Base-by-base conservation (phyloP, 2,888 invertebrate genomes). In the Siphlonurus alternatus region DNA sequence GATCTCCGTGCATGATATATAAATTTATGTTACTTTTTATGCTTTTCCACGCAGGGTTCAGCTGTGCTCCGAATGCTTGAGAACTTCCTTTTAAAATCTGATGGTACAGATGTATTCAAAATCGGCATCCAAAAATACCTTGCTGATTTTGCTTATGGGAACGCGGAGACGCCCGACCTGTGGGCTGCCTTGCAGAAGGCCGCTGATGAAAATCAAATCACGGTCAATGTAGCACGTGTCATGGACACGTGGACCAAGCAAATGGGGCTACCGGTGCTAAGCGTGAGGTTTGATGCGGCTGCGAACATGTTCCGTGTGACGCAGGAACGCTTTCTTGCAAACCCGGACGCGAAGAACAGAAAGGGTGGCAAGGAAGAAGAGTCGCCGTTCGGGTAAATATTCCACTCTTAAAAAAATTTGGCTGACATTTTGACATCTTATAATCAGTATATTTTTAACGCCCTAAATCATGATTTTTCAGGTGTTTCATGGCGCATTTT, bases 161-260 rank as follows among this genome's bases (percentile, higher is more conserved):
- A 91, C 73, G 93, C 94, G 0, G 81, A 86, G 64, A 94, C 93
- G 0, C 80, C 84, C 64, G 86, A 94, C 73, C 79, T 93, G 59
- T 83, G 91, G 71, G 76, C 80, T 1, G 83, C 83, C 59, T 75
- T 93, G 23, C 83, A 85, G 70, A 76, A 77, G 0, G 76, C 81
- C 64, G 80, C 82, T 63, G 19, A 60, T 7, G n/a, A 56, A 5
- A 20, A 10, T 7, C 7, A 56, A 56, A 10, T 20, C 19, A 56
- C 19, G n/a, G 56, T 56, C 19, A 22, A 56, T n/a, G 56, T 56
- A 22, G 22, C 56, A n/a, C n/a, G 56, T 54, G 82, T 90, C 66
- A 89, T 94, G 89, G 85, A 89, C 71, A 92, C 93, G 0, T 95
- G 92, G 89, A 93, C 91, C 0, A 80, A 82, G 56, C 93, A 94